Conservation (phyloP, 2,113 vertebrate genomes). For the Cebus imitator region DNA sequence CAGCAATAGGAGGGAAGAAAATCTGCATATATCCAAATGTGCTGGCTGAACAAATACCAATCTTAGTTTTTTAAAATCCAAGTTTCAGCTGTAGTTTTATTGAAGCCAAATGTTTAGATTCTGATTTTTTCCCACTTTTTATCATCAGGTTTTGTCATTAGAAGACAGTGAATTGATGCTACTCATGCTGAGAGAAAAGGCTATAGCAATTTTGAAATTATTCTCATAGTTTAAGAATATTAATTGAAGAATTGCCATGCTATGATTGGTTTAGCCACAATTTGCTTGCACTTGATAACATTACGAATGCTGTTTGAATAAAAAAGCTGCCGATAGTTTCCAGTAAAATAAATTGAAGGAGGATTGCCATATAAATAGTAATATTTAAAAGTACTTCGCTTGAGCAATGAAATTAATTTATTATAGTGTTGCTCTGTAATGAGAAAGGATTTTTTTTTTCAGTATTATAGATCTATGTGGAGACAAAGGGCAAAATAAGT, state of each 20-base stretch:
- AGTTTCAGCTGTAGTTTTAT: not conserved
- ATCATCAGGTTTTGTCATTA: not conserved
- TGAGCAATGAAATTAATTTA: conserved; percentile 64
- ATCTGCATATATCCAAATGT: conserved; percentile 14
- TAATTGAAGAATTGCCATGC: conserved; percentile 20
- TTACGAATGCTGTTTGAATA: not conserved
- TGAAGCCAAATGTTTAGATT: not conserved
- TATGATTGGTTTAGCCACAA: not conserved
- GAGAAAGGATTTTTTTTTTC: not conserved
- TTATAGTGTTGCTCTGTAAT: conserved; percentile 44
- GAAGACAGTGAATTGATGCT: not conserved
- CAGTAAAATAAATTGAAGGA: conserved; percentile 20
- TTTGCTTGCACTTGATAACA: conserved; percentile 1
- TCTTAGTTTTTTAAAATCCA: conserved; percentile 23
- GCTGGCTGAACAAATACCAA: conserved; percentile 38
- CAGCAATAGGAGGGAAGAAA: not conserved
- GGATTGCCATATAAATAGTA: conserved; percentile 23
- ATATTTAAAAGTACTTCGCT: conserved; percentile 64
- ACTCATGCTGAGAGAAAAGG: not conserved
- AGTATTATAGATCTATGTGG: not conserved
- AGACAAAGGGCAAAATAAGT: conserved; percentile 56
- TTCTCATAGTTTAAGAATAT: conserved; percentile 24
- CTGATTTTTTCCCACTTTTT: conserved; percentile 1
- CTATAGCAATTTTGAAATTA: not conserved
- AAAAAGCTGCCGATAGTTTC: not conserved